Conservation (phyloP, 2,113 vertebrate genomes). For the Podarcis raffonei region DNA sequence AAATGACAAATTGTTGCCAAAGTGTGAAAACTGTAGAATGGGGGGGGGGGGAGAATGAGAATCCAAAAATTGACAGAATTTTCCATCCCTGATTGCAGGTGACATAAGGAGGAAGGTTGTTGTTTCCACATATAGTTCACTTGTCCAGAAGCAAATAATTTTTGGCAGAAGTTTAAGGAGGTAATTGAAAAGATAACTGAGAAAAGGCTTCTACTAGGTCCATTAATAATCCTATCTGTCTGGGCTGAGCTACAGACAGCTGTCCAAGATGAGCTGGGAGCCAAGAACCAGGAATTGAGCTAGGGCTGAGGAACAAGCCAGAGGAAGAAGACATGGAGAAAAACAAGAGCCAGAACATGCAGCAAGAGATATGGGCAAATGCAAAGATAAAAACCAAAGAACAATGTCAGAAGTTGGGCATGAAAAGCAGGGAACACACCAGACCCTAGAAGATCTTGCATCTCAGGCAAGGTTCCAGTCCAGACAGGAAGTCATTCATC, state of each 20-base stretch:
- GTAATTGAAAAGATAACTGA: background rate
- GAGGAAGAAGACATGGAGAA: background rate
- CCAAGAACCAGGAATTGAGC: background rate
- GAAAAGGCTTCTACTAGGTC: background rate
- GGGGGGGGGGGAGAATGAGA: too few species aligned
- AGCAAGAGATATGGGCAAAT: background rate
- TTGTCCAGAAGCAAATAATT: too few species aligned
- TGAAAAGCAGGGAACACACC: background rate
- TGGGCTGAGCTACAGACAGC: background rate
- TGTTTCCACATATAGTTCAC: too few species aligned
- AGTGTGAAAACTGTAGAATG: too few species aligned
- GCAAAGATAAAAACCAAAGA: background rate
- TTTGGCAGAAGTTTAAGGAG: background rate
- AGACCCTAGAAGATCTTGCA: background rate
- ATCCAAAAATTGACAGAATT: too few species aligned
- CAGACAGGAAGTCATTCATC: background rate
- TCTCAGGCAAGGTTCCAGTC: background rate
- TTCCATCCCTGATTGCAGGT: too few species aligned
- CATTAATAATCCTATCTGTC: background rate
- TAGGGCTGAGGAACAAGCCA: background rate
- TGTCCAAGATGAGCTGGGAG: background rate
- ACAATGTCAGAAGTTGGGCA: background rate
- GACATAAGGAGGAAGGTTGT: too few species aligned
- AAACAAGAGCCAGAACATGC: background rate
- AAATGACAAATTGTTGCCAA: too few species aligned